Base-by-base conservation (phyloP, 1,140 invertebrate genomes). In the Coptotermes formosanus region DNA sequence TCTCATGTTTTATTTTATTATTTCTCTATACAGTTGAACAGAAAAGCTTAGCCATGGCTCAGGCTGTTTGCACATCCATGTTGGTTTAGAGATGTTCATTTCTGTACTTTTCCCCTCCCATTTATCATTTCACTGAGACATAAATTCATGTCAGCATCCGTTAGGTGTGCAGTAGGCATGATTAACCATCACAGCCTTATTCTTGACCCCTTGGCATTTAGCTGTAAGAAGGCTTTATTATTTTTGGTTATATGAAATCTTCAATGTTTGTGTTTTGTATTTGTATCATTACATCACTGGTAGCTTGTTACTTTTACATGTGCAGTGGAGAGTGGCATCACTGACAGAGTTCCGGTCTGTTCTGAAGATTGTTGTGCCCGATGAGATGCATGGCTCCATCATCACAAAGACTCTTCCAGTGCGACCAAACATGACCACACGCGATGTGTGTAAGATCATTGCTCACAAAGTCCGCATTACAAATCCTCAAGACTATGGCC, bases 401-500 rank as follows among this genome's bases (percentile, higher is more conserved):
- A 94, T 97, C 86, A 97, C 97, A 75, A 96, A 97, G 89, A 97
- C 97, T 43, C 92, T 99, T 85, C 97, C 97, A 25, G 96, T 97
- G 85, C 92, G 97, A 88, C 97, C 97, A 0, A 97, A 97, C 86
- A 98, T 98, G 92, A 97, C 96, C 52, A 97, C 97, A 0, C 94
- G 95, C 48, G 97, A 98, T 91, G 95, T 99, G 81, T 98, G 97
- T 91, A 95, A 97, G 82, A 97, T 98, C 88, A 96, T 98, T 87
- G 97, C 97, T 1, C 97, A 98, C 89, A 97, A 98, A 90, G 95
- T 97, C 86, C 93, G 96, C 88, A 97, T 99, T 75, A 98, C 97
- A 21, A 99, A 99, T 92, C 97, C 97, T 45, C 97, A 98, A 90
- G 98, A 99, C 91, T 99, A 98, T 91, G 97, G 96, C 43, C 93